Percentiles rank a stretch among this genome's conserved stretches.
These are phyloP conservation scores for Apodemia zela DNA, from an alignment of 2,888 invertebrate genomes.

Conservation along the genomic window DNA sequence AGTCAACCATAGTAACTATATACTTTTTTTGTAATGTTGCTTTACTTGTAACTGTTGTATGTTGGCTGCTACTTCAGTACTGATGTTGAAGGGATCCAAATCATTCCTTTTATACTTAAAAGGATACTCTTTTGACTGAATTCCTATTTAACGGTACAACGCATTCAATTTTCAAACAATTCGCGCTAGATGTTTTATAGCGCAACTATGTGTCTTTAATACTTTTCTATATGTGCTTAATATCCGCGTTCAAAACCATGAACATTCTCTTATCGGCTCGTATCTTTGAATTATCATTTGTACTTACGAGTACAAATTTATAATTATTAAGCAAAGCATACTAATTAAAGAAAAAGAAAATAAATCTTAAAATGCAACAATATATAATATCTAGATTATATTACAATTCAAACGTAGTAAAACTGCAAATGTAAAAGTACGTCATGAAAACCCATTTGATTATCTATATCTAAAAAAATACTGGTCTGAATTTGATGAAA, in stretches of 20 bases:
- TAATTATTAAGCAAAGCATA: too few relatives aligned
- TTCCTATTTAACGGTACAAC: conserved; percentile 68
- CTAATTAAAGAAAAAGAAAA: too few relatives aligned
- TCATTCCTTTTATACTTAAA: conserved; percentile 54
- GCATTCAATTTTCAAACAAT: conserved; percentile 66
- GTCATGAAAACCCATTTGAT: too few relatives aligned
- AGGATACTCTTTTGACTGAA: conserved; percentile 45
- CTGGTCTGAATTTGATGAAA: too few relatives aligned
- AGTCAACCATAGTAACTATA: conserved; percentile 74
- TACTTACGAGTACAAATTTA: too few relatives aligned
- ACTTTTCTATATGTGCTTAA: not conserved
- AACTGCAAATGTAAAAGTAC: too few relatives aligned
- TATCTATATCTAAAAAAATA: too few relatives aligned
- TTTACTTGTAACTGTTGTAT: conserved; percentile 40
- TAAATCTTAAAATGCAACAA: too few relatives aligned
- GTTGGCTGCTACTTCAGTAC: conserved; percentile 59
- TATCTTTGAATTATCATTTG: not conserved
- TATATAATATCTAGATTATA: too few relatives aligned
- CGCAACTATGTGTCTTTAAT: conserved; percentile 17
- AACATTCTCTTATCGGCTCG: not conserved
- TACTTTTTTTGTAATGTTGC: conserved; percentile 38
- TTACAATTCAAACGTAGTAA: too few relatives aligned
- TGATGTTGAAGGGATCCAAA: conserved; percentile 41
- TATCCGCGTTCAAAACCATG: not conserved
- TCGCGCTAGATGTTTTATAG: conserved; percentile 13